These are phyloP conservation scores for Harpagoxenus sublaevis DNA, from an alignment of 2,888 invertebrate genomes.

Conservation along the genomic window DNA sequence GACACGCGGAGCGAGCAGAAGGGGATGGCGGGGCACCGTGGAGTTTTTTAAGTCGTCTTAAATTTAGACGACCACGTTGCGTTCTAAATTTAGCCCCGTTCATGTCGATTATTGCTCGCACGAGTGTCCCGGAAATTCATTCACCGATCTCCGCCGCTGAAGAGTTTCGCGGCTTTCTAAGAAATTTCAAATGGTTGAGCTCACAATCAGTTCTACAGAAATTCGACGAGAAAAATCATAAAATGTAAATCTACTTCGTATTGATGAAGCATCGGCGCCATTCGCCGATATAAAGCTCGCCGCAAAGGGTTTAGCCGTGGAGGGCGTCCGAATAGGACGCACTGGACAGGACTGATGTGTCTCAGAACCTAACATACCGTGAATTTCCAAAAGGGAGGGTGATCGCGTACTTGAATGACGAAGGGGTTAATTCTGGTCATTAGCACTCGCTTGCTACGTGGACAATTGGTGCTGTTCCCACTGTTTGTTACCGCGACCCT, in stretches of 20 bases:
- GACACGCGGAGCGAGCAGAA: conserved; percentile 25
- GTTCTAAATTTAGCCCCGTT: conserved; percentile 37
- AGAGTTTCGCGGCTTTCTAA: not conserved
- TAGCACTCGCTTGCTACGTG: conserved; percentile 61
- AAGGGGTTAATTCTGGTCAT: conserved; percentile 75
- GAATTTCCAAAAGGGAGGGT: conserved; percentile 29
- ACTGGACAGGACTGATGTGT: conserved; percentile 29
- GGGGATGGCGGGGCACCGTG: conserved; percentile 31
- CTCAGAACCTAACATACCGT: conserved; percentile 49
- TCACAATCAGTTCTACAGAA: not conserved
- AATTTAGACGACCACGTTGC: conserved; percentile 57
- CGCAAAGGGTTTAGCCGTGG: conserved; percentile 26
- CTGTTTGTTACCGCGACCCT: conserved; percentile 70
- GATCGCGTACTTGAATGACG: conserved; percentile 55
- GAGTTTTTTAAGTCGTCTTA: conserved; percentile 63
- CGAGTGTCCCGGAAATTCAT: conserved; percentile 17
- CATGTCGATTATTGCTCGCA: conserved; percentile 46
- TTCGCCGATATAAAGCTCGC: not conserved
- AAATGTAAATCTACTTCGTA: not conserved
- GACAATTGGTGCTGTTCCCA: conserved; percentile 73
- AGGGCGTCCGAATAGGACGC: conserved; percentile 2
- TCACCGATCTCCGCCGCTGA: not conserved
- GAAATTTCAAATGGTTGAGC: not conserved
- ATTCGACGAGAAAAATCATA: not conserved
- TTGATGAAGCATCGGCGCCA: not conserved